Base-by-base conservation (phyloP, 1,140 invertebrate genomes). In the Dendroctonus ponderosae region DNA sequence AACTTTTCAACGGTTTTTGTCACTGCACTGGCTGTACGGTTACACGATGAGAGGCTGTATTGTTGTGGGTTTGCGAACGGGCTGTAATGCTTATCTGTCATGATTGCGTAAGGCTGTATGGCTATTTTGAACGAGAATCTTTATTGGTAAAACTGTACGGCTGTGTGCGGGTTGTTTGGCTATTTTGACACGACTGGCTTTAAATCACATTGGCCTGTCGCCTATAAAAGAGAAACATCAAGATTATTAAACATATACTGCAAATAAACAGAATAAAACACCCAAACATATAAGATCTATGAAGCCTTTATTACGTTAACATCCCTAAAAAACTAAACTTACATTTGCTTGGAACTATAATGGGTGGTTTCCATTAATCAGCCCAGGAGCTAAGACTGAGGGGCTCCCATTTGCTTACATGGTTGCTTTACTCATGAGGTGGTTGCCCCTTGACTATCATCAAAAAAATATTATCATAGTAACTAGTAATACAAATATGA, bases 221-320 rank as follows among this genome's bases (percentile, higher is more conserved):
- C 65, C 65, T 67, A 67, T 67, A 67, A 67, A 67, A 67, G 57
- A 67, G 58, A 61, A 67, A 67, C 49, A 66, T 61, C 43, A 67
- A 53, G 26, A 61, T 67, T 61, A 67, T 60, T 61, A 67, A 48
- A 61, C n/a, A n/a, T 9, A 9, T 11, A 54, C 12, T 26, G 56
- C n/a, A 12, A 42, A 11, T 57, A 6, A 37, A 49, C 12, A 54
- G 6, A 60, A 67, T 53, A 59, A 67, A 67, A 67, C 64, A 59
- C 54, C 12, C 12, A 60, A 44, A 52, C 11, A 49, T 52, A 26
- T 51, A 53, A 5, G 9, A 40, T 46, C 26, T 46, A 8, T 37
- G 15, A 46, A 59, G 43, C 65, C 54, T 67, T 67, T 67, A 67
- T 67, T 67, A 65, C 50, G 50, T 12, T 52, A 15, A 12, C 11